Percentiles rank a stretch among this genome's conserved stretches.
These are phyloP conservation scores for Sclerurus mexicanus DNA, from an alignment of 2,113 vertebrate genomes.

Conservation along the genomic window DNA sequence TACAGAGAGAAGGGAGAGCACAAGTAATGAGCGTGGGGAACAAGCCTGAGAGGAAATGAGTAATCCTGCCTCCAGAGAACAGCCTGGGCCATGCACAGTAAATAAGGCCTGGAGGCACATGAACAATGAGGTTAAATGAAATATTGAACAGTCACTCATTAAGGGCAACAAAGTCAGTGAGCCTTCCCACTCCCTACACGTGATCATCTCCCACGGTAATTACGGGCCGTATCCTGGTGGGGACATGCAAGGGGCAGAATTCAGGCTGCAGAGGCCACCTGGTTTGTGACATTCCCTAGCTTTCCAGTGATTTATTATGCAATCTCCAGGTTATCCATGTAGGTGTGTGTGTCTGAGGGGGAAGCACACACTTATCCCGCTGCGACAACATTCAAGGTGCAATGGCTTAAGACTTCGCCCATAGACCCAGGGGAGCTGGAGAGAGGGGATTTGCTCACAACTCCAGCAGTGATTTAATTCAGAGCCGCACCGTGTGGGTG, in stretches of 20 bases:
- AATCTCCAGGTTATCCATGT: neutral
- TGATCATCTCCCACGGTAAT: neutral
- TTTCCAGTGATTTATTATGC: neutral
- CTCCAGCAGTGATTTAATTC: neutral
- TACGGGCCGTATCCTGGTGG: accelerated
- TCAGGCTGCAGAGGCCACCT: neutral
- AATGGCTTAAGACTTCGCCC: neutral
- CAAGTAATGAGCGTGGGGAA: neutral
- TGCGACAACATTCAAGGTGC: neutral
- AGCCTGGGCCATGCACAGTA: neutral
- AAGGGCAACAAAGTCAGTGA: neutral
- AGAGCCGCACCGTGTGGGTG: neutral
- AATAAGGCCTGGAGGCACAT: neutral
- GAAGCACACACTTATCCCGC: neutral
- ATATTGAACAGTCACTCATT: constrained; percentile 30
- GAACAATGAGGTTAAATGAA: constrained; percentile 29
- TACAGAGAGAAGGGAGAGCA: neutral
- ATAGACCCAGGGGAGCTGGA: accelerated
- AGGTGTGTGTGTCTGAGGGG: neutral
- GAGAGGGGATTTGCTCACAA: neutral
- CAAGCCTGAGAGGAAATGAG: constrained; percentile 5
- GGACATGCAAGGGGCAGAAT: neutral
- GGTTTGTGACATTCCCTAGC: neutral
- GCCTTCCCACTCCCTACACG: neutral
- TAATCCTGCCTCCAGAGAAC: neutral